phyloP scores from a whole-genome alignment of 1,140 invertebrate genomes.

The Belonocnema kinseyi region DNA sequence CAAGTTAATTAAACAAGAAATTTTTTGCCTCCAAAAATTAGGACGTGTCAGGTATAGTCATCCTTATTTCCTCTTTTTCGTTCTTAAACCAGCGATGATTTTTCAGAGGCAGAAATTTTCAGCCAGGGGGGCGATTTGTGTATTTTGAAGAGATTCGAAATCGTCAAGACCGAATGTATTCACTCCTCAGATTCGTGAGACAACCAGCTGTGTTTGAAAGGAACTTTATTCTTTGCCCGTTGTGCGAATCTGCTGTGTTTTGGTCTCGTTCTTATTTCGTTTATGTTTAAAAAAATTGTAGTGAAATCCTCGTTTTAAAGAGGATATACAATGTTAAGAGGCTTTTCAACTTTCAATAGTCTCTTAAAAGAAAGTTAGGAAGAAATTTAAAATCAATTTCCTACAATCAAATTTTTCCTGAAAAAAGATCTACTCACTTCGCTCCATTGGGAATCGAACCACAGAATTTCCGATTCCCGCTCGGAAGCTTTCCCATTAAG shows the following conservation, averaged over 20 bases:
- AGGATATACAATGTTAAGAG: not conserved
- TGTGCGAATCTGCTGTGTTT: constrained; percentile 20
- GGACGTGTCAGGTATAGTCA: not conserved
- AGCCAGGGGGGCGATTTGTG: constrained; percentile 59
- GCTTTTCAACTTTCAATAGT: not conserved
- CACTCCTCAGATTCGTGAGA: constrained; percentile 60
- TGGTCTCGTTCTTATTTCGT: constrained; percentile 32
- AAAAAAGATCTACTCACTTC: too few relatives aligned
- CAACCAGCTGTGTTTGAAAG: constrained; percentile 65
- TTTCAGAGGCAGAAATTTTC: not conserved
- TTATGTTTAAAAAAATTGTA: not conserved
- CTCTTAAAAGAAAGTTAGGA: too few relatives aligned
- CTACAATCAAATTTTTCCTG: too few relatives aligned
- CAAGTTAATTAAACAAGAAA: not conserved
- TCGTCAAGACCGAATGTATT: constrained; percentile 67
- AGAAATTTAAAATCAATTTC: too few relatives aligned
- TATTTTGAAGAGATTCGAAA: constrained; percentile 69
- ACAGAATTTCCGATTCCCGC: too few relatives aligned
- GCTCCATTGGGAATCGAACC: too few relatives aligned
- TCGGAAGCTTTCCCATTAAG: too few relatives aligned
- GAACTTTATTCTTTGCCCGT: constrained; percentile 38
- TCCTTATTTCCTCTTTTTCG: not conserved
- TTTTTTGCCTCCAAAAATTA: not conserved
- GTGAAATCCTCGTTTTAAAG: not conserved
- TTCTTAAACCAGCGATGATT: not conserved